Conservation (phyloP, 2,888 invertebrate species). For the Agelastica alni region DNA sequence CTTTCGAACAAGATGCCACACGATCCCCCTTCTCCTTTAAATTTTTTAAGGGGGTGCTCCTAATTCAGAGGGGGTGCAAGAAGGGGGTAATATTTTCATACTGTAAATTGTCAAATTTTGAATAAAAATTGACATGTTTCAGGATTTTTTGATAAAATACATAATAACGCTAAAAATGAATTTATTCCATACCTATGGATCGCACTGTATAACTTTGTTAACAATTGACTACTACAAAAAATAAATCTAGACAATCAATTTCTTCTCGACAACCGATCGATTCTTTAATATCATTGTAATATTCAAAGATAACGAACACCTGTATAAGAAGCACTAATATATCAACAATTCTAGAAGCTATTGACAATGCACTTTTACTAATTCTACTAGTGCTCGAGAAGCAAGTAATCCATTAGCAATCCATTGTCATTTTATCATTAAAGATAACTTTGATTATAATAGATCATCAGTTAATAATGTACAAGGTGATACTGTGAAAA, state of each 20-base stretch:
- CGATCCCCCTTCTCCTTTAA: no score
- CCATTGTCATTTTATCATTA: conserved; percentile 40
- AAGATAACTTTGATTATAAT: conserved; percentile 23
- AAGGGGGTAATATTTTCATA: no score
- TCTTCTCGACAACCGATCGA: conserved; percentile 18
- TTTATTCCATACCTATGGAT: no score
- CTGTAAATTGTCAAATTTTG: no score
- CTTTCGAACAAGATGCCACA: no score
- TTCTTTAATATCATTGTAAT: conserved; percentile 18
- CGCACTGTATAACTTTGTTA: no score
- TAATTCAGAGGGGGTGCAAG: no score
- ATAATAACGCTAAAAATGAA: no score
- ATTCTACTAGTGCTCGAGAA: conserved; percentile 25
- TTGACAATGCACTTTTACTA: conserved; percentile 28
- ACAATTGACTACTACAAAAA: conserved; percentile 3
- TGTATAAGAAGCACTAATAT: conserved; percentile 27
- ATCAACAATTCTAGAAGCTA: conserved; percentile 27
- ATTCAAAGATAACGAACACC: conserved; percentile 18
- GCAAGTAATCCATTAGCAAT: conserved; percentile 38
- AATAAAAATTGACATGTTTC: no score
- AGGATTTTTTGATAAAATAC: no score
- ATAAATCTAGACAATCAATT: conserved; percentile 15
- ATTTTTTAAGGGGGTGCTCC: no score
- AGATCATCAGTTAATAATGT: conserved; percentile 21
- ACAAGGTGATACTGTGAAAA: no score